phyloP scores from a whole-genome alignment of 2,888 invertebrate genomes.

The Nipponacmea schrenckii region DNA sequence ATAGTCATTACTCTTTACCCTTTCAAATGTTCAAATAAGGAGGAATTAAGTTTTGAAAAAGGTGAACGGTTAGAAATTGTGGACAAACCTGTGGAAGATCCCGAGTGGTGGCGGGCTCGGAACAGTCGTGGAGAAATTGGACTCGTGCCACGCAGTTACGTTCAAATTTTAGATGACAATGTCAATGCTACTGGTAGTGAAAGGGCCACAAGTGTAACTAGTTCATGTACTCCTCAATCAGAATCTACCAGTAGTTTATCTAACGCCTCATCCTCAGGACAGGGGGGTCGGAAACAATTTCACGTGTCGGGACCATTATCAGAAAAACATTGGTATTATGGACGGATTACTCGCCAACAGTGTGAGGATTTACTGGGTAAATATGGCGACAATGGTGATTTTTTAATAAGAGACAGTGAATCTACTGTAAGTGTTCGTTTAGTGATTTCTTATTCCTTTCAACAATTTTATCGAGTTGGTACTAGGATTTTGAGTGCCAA shows the following conservation, averaged over 20 bases:
- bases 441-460: too few relatives aligned
- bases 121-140: conserved; percentile 93
- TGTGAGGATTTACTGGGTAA: conserved; percentile 95
- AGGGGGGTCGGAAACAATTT: conserved; percentile 54
- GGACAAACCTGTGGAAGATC: conserved; percentile 95
- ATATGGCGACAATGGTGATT: conserved; percentile 97
- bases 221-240: conserved; percentile 63
- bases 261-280: conserved; percentile 52
- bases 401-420: conserved; percentile 97
- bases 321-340: conserved; percentile 91
- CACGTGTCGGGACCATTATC: conserved; percentile 61
- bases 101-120: conserved; percentile 97
- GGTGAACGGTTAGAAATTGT: conserved; percentile 94
- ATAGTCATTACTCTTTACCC: conserved; percentile 92
- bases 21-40: conserved; percentile 80
- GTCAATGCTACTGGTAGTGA: conserved; percentile 50
- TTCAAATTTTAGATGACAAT: conserved; percentile 63
- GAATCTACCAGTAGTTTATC: conserved; percentile 64
- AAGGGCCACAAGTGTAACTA: conserved; percentile 46
- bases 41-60: conserved; percentile 96
- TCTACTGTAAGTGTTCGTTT: conserved; percentile 85
- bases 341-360: conserved; percentile 92
- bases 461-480: too few relatives aligned
- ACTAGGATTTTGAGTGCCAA: too few relatives aligned
- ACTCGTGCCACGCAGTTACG: conserved; percentile 82